Percentiles rank a stretch among this genome's conserved stretches.
Conservation (phyloP, 2,797 vertebrate species). For the Diplodus sargus region DNA sequence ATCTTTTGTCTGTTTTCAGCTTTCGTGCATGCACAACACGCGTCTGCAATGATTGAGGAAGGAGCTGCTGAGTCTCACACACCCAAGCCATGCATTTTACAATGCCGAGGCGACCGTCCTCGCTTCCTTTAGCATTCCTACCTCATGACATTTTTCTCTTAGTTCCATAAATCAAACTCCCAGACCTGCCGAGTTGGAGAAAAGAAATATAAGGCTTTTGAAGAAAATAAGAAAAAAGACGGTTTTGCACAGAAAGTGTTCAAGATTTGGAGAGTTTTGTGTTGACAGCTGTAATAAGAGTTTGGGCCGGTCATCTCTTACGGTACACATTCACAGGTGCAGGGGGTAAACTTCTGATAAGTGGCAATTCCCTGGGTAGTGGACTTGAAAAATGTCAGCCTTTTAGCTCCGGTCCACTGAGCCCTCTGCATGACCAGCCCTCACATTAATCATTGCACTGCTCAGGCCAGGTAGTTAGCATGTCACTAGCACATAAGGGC, state of each 20-base stretch:
- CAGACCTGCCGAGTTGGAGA: conserved; percentile 54
- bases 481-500: conserved; percentile 29
- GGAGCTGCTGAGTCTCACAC: conserved; percentile 26
- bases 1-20: conserved; percentile 36
- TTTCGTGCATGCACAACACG: conserved; percentile 38
- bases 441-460: conserved; percentile 69
- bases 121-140: conserved; percentile 70
- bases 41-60: conserved; percentile 64
- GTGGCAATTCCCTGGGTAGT: conserved; percentile 61
- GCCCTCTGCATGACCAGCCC: conserved; percentile 56
- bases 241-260: conserved; percentile 39
- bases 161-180: conserved; percentile 80
- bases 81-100: conserved; percentile 62
- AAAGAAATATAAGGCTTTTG: conserved; percentile 56
- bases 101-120: conserved; percentile 31
- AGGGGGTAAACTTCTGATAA: conserved; percentile 70
- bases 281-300: conserved; percentile 67
- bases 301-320: conserved; percentile 61
- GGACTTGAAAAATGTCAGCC: conserved; percentile 75
- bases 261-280: conserved; percentile 51
- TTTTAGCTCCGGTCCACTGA: conserved; percentile 72
- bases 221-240: conserved; percentile 49
- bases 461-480: conserved; percentile 63
- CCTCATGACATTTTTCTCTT: conserved; percentile 61
- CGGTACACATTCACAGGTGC: conserved; percentile 50